phyloP scores from a whole-genome alignment of 2,797 vertebrate genomes.

The Ctenosaura bakeri region DNA sequence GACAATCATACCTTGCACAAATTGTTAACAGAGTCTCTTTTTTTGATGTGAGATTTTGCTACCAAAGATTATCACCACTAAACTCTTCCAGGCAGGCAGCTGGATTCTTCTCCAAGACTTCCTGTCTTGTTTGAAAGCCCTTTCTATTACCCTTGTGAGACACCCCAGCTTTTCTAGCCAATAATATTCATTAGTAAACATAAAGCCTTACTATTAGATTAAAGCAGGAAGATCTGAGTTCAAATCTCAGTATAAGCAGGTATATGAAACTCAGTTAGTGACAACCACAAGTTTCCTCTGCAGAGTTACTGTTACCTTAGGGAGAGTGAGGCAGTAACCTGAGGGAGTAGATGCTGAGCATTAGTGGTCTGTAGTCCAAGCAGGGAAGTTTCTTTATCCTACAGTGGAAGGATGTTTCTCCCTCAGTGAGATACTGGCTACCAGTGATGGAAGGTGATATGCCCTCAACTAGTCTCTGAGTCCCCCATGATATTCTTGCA shows the following conservation, averaged over 20 bases:
- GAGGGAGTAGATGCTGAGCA: too few species aligned
- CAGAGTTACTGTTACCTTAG: too few species aligned
- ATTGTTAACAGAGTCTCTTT: neutral
- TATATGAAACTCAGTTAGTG: too few species aligned
- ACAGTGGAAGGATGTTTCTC: too few species aligned
- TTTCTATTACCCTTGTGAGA: neutral
- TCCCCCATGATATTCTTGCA: too few species aligned
- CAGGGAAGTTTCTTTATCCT: too few species aligned
- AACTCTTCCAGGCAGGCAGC: neutral
- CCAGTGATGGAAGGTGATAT: too few species aligned
- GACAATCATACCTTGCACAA: too few species aligned
- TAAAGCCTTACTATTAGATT: neutral
- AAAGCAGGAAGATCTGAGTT: neutral
- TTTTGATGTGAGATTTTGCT: conserved; percentile 13
- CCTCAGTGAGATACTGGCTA: too few species aligned
- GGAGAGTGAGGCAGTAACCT: too few species aligned
- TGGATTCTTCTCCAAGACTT: neutral
- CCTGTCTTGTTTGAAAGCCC: neutral
- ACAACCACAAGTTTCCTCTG: neutral
- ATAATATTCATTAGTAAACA: neutral
- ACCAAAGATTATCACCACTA: conserved; percentile 34
- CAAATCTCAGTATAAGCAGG: neutral
- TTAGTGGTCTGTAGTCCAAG: too few species aligned
- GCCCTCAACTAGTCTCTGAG: too few species aligned
- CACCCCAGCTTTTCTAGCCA: neutral